Base-by-base conservation (phyloP, 2,113 vertebrate genomes). In the Psilopsiagon aurifrons region DNA sequence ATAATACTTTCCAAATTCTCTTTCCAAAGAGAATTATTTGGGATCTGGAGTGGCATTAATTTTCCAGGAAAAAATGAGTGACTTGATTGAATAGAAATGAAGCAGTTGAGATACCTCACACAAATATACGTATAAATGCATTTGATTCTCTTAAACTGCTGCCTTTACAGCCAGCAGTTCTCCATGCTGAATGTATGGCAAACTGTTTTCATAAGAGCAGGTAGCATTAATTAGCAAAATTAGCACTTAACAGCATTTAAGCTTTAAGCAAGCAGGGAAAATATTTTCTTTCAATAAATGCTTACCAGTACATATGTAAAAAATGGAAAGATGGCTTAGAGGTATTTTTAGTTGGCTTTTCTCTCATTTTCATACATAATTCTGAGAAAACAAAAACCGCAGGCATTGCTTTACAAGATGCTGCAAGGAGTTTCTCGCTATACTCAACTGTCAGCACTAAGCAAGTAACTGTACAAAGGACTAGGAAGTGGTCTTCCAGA, bases 71-170 rank as follows among this genome's bases (percentile, higher is more conserved):
- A 68, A 76, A 81, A 51, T 22, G 7, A 19, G 11, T 28, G 43
- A 44, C 25, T 69, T 60, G 23, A 4, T 29, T 67, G 19, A 78
- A 47, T 6, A 4, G 12, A 82, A 64, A 47, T 13, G 47, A 76
- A 84, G 5, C 17, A 25, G 14, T 29, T 0, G 2, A 85, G 39
- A 17, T 29, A 28, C 6, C 16, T 47, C 33, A 19, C 6, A 6
- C 18, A 54, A 83, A 4, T 16, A 28, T 11, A 57, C 0, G 1
- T 37, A 66, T n/a, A 28, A n/a, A 85, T 12, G 8, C 3, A 25
- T 76, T 86, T 64, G 6, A 5, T 7, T 63, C 5, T 60, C 37
- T 49, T 52, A 16, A 49, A 44, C 10, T 7, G 33, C 41, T 55
- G 55, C 31, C 41, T 86, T 69, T 62, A 8, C 22, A 15, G 28